A percentile compares a stretch with the other conserved stretches of the same genome.
phyloP scores from a whole-genome alignment of 2,888 invertebrate genomes.

The Campoletis raptor region DNA sequence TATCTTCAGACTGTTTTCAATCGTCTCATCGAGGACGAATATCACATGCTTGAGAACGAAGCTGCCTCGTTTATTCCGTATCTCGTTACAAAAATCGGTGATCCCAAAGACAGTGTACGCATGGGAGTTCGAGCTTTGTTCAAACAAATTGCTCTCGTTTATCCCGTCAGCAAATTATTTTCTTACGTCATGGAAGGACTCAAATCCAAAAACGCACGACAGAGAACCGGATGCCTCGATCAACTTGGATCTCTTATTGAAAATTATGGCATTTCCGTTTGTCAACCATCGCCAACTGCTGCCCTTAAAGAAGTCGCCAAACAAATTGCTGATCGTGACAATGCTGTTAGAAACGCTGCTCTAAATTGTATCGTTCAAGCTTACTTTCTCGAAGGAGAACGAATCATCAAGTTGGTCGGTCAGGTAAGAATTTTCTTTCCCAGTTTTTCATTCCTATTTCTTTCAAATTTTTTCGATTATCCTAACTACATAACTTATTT shows the following conservation, averaged over 20 bases:
- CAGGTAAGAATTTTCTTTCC: slow-evolving; percentile 86
- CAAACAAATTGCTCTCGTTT: slow-evolving; percentile 93
- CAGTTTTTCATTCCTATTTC: slow-evolving; percentile 13
- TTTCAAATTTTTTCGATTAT: background rate
- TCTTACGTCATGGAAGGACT: slow-evolving; percentile 97
- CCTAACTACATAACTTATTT: background rate
- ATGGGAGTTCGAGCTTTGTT: slow-evolving; percentile 95
- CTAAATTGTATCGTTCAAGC: slow-evolving; percentile 97
- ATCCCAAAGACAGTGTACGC: slow-evolving; percentile 97
- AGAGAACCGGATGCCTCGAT: slow-evolving; percentile 98
- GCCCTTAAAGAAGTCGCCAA: slow-evolving; percentile 96
- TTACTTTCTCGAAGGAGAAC: slow-evolving; percentile 96
- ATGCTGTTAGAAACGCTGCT: slow-evolving; percentile 97
- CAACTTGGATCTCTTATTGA: slow-evolving; percentile 95
- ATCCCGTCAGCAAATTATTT: slow-evolving; percentile 95
- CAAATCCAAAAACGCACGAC: slow-evolving; percentile 98
- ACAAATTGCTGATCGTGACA: slow-evolving; percentile 98
- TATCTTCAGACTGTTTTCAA: slow-evolving; percentile 94
- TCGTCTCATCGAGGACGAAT: slow-evolving; percentile 91
- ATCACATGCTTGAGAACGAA: slow-evolving; percentile 95
- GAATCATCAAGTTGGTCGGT: slow-evolving; percentile 95
- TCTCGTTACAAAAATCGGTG: slow-evolving; percentile 97
- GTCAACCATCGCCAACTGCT: slow-evolving; percentile 91
- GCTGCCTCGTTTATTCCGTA: slow-evolving; percentile 98
- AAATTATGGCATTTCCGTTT: slow-evolving; percentile 93